Evolutionary conservation across 2,888 invertebrate species (phyloP), one percentile per base, ranked within the genome.

Genomic region (Pollenia labialis): DNA sequence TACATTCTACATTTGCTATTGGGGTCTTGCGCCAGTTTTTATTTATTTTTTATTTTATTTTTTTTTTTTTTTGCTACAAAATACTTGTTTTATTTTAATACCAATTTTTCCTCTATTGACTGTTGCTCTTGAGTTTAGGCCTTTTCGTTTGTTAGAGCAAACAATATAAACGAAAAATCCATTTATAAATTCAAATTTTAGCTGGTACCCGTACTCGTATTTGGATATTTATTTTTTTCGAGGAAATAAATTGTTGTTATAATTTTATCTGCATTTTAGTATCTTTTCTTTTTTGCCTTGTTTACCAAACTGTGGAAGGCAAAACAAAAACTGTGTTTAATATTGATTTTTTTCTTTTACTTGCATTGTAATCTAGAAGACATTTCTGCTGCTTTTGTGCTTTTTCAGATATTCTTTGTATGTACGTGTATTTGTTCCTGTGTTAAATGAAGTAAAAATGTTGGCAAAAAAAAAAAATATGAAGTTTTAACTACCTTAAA

Each of bases 401-500:
- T 66, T 75, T 72, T 40, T 52, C n/a, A 40, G n/a, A 32, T 58
- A 32, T 52, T 52, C 14, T 14, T 40, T 23, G 8, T 18, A 60
- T 60, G 6, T 18, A 11, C 46, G 48, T 56, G n/a, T 18, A 64
- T 40, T 18, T 52, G 56, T 72, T 66, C 69, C 48, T 79, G 68
- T 79, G 56, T 62, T 74, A 75, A 85, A 85, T 79, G 74, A 74
- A 82, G 62, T 68, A 50, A 23, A 80, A 82, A 79, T 75, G 86
- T 58, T 75, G 75, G 56, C 79, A 42, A 62, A 76, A 50, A 62
- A 64, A 64, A 4, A 71, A 69, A 69, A 71, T 75, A 68, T 79
- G 71, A 44, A 69, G 71, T 83, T 82, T 79, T 75, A 80, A 76
- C 75, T 75, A 74, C 71, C 75, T 64, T 75, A 62, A 75, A 83